Base-by-base conservation (phyloP, 2,888 invertebrate species). In the Drosophila infuscata region DNA sequence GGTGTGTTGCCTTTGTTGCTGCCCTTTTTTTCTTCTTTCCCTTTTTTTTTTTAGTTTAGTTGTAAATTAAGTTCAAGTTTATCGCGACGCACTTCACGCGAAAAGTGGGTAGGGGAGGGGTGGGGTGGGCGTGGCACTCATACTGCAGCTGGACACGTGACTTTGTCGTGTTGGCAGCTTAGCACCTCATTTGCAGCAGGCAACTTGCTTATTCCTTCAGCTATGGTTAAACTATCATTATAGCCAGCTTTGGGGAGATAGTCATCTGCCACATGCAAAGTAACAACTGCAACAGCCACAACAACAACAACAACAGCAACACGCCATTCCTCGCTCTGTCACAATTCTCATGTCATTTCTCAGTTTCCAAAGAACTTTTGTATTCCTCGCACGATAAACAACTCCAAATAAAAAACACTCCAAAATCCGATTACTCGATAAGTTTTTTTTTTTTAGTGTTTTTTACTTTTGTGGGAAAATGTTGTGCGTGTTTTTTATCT, bases 181-280 rank as follows among this genome's bases (percentile, higher is more conserved):
- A 88, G 65, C 86, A 86, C 86, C 86, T 88, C 78, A 82, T 86
- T 86, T 81, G 68, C 67, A 70, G 68, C 67, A 70, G 75, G 38
- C 58, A 67, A 60, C 69, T 46, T 36, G 38, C 60, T 58, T 58
- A 3, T 25, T n/a, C 46, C 60, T 57, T 20, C 51, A 63, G 66
- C 58, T 30, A 41, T 54, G 29, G 20, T 68, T 43, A 69, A 71
- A 71, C 71, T 81, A 76, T 81, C 76, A 78, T 81, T 81, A 81
- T 53, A 43, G 59, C 30, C 43, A 29, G 32, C 35, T 64, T 54
- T 58, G 49, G 48, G 57, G 43, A 32, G 76, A 80, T 80, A 69
- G 61, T 15, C 65, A 81, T 81, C 81, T 64, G 62, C 64, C 70
- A 68, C 68, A 64, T 71, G 74, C 60, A 76, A 56, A 64, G 38